phyloP scores from a whole-genome alignment of 2,797 vertebrate genomes.

The Florisuga fusca region DNA sequence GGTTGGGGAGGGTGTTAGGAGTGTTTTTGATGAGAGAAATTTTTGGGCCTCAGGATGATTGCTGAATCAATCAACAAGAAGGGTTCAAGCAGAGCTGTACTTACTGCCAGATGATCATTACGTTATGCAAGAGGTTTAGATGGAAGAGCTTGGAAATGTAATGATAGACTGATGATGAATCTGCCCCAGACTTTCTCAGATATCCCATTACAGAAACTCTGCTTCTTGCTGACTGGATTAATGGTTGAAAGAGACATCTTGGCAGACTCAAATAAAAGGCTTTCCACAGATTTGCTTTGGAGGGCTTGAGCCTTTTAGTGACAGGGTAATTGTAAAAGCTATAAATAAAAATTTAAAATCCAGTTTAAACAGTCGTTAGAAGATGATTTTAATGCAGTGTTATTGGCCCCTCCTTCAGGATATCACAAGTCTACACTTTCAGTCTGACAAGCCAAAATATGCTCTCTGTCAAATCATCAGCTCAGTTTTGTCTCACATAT shows the following conservation, averaged over 20 bases:
- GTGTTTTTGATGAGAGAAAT: neutral
- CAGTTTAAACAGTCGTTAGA: neutral
- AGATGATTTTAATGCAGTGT: slow-evolving; percentile 15
- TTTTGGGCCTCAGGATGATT: neutral
- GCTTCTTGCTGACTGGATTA: neutral
- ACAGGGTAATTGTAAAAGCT: neutral
- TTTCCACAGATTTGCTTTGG: slow-evolving; percentile 10
- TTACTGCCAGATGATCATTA: neutral
- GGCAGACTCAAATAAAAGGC: slow-evolving; percentile 1
- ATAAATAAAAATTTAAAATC: neutral
- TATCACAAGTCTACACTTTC: slow-evolving; percentile 38
- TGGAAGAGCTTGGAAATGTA: neutral
- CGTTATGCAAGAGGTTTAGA: neutral
- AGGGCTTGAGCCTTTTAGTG: slow-evolving; percentile 21
- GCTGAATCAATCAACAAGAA: neutral
- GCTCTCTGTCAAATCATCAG: slow-evolving; percentile 14
- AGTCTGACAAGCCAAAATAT: neutral
- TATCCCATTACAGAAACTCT: neutral
- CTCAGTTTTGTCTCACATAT: neutral
- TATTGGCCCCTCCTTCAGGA: slow-evolving; percentile 34
- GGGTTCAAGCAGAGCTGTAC: neutral
- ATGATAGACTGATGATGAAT: neutral
- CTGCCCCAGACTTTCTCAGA: neutral
- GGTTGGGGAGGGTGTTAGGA: neutral
- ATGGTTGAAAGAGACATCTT: slow-evolving; percentile 1